Conservation (phyloP, 2,888 invertebrate genomes). For the Lathronympha strigana region DNA sequence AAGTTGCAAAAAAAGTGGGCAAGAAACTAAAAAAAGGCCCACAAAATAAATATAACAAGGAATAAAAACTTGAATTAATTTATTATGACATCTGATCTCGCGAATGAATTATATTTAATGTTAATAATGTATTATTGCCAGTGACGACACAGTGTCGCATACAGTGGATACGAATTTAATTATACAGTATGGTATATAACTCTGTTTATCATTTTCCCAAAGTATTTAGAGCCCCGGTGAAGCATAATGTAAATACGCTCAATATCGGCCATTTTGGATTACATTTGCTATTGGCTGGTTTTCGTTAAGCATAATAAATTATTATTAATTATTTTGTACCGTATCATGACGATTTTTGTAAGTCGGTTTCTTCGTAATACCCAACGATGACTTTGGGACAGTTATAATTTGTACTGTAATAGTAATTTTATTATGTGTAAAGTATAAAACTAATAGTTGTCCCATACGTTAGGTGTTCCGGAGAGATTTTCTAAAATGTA, state of each 20-base stretch:
- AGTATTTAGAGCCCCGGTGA: conserved; percentile 32
- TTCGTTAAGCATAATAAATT: conserved; percentile 44
- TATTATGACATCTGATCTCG: neutral
- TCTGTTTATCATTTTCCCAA: conserved; percentile 12
- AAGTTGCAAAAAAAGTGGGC: too few relatives aligned
- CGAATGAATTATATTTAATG: neutral
- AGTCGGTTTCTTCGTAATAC: neutral
- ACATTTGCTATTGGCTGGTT: conserved; percentile 38
- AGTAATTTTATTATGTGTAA: conserved; percentile 67
- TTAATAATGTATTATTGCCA: conserved; percentile 1
- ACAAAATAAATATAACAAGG: neutral
- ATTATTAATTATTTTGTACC: conserved; percentile 41
- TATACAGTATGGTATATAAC: conserved; percentile 19
- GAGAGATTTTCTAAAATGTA: conserved; percentile 42
- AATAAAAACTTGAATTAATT: neutral
- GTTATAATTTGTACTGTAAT: conserved; percentile 70
- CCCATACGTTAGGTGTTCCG: conserved; percentile 42
- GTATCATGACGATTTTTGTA: conserved; percentile 23
- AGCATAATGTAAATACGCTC: conserved; percentile 43
- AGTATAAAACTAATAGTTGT: conserved; percentile 69
- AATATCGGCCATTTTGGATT: conserved; percentile 40
- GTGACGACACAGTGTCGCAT: conserved; percentile 22
- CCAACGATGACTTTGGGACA: conserved; percentile 43
- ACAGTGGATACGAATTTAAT: conserved; percentile 1
- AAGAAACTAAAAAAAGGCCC: too few relatives aligned